A percentile compares a stretch with the other conserved stretches of the same genome.
These are phyloP conservation scores for Dermatemys mawii DNA, from an alignment of 2,113 vertebrate genomes.

Conservation along the genomic window DNA sequence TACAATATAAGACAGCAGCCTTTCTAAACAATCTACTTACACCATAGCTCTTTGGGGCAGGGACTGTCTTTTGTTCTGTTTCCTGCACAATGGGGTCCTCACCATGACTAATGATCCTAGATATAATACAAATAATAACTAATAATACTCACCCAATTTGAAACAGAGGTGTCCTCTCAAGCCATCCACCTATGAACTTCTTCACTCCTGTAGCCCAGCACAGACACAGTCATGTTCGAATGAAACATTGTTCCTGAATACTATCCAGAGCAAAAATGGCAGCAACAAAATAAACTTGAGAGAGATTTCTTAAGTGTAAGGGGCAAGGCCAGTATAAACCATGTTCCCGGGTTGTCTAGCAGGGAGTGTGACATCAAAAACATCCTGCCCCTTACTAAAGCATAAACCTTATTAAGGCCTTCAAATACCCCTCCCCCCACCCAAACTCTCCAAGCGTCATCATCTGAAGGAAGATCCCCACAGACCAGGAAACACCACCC, in stretches of 20 bases:
- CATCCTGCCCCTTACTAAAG: not conserved
- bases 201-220: rapidly evolving
- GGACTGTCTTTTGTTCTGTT: not conserved
- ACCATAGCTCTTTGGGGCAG: not conserved
- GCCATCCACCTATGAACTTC: not conserved
- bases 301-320: not conserved
- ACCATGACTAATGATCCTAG: not conserved
- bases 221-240: rapidly evolving
- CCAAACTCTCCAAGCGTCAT: not conserved
- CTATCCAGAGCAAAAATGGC: not conserved
- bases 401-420: not conserved
- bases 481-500: too few species aligned
- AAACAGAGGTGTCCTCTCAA: not conserved
- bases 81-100: not conserved
- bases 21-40: not conserved
- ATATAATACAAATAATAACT: not conserved
- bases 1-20: not conserved
- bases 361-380: not conserved
- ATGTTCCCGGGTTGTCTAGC: not conserved
- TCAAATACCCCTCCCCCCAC: not conserved
- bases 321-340: not conserved
- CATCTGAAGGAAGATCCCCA: too few species aligned
- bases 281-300: not conserved
- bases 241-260: not conserved
- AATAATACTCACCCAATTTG: not conserved